phyloP scores from a whole-genome alignment of 2,888 invertebrate genomes.

The Drosophila phalerata region DNA sequence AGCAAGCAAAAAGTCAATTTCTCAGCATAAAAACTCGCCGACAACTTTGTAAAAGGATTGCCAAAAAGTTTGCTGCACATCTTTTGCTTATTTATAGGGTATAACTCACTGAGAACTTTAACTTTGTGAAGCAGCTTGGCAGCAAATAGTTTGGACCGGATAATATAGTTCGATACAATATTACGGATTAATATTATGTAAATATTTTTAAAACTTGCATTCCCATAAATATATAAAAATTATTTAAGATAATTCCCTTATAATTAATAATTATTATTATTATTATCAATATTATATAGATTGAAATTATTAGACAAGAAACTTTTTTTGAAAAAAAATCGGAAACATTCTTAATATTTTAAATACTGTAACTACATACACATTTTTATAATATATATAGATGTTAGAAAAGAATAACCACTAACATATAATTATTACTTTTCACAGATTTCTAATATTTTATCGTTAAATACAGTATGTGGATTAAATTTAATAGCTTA shows the following conservation, averaged over 20 bases:
- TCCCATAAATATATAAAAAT: no score
- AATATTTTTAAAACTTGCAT: no score
- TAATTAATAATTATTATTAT: no score
- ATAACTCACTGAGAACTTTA: background rate
- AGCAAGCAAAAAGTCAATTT: constrained; percentile 68
- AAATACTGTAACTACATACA: no score
- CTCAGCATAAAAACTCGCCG: constrained; percentile 73
- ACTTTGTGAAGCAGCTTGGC: background rate
- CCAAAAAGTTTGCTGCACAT: constrained; percentile 53
- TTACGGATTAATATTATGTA: no score
- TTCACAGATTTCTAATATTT: background rate
- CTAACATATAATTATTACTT: background rate
- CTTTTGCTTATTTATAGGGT: constrained; percentile 25
- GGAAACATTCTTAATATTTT: no score
- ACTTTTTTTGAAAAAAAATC: no score
- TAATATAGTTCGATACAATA: no score
- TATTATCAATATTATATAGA: background rate
- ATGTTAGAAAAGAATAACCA: background rate
- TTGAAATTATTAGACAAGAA: background rate
- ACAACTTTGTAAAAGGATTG: constrained; percentile 75
- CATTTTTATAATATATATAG: background rate
- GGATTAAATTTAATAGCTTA: background rate
- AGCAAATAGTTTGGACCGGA: no score
- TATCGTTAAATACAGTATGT: background rate
- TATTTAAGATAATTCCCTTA: no score